Conservation (phyloP, 2,888 invertebrate genomes). For the Balanococcus diminutus region DNA sequence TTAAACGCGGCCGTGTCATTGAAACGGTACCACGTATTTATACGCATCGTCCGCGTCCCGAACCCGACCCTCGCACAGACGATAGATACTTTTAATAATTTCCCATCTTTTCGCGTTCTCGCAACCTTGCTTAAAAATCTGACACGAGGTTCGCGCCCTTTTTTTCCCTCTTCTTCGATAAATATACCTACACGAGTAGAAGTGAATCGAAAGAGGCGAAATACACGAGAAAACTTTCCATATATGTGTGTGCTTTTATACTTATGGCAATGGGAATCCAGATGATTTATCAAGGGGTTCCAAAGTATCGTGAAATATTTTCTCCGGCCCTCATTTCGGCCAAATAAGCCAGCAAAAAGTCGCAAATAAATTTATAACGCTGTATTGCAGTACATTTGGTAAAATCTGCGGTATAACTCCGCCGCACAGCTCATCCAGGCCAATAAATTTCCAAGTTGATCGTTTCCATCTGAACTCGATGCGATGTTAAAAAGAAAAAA, state of each 20-base stretch:
- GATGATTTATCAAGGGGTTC: constrained; percentile 26
- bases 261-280: not conserved
- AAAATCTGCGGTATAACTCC: not conserved
- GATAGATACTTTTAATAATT: not conserved
- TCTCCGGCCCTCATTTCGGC: not conserved
- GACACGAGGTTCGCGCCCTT: constrained; percentile 1
- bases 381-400: not conserved
- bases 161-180: not conserved
- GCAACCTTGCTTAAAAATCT: not conserved
- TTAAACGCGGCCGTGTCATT: constrained; percentile 38
- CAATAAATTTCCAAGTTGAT: not conserved
- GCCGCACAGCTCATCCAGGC: not conserved
- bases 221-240: constrained; percentile 23
- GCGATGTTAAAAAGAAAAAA: not conserved
- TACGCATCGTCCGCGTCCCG: not conserved
- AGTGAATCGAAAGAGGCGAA: not conserved
- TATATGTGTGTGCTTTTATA: not conserved
- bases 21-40: constrained; percentile 1
- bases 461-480: not conserved
- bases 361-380: not conserved
- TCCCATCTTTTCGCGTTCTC: not conserved
- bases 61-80: not conserved
- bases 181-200: not conserved
- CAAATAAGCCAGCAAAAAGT: not conserved
- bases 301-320: not conserved